phyloP scores from a whole-genome alignment of 2,888 invertebrate genomes.

The Anaspis maculata region DNA sequence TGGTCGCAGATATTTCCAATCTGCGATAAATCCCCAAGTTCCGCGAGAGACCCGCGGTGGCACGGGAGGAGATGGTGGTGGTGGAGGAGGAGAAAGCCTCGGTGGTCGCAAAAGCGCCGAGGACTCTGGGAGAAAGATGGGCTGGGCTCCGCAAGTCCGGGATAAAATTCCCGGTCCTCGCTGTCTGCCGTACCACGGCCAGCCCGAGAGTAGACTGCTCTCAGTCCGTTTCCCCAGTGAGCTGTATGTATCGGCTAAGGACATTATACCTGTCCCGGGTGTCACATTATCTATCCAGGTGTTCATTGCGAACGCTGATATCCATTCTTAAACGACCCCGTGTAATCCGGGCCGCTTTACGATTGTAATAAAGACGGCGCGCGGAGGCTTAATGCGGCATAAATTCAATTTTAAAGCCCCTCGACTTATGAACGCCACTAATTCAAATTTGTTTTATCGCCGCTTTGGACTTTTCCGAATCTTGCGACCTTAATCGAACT shows the following conservation, averaged over 20 bases:
- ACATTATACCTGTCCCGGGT: slow-evolving; percentile 27
- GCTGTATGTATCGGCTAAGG: slow-evolving; percentile 27
- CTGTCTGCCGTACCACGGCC: background rate
- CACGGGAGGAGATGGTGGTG: no score
- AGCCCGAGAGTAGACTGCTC: slow-evolving; percentile 14
- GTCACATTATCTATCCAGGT: slow-evolving; percentile 24
- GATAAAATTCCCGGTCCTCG: background rate
- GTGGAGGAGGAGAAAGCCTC: no score
- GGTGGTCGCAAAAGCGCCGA: no score
- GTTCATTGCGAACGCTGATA: slow-evolving; percentile 10
- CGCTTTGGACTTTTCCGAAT: no score
- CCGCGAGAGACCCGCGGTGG: no score
- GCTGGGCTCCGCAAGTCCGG: background rate
- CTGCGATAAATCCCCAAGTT: slow-evolving; percentile 24
- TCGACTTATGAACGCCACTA: slow-evolving; percentile 4
- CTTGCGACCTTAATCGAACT: no score
- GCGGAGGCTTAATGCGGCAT: slow-evolving; percentile 10
- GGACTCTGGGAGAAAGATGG: no score
- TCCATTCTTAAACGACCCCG: slow-evolving; percentile 11
- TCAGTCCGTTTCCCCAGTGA: slow-evolving; percentile 14
- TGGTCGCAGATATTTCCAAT: slow-evolving; percentile 20
- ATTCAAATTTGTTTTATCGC: slow-evolving; percentile 9
- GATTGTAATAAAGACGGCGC: slow-evolving; percentile 12
- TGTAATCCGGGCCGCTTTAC: slow-evolving; percentile 9
- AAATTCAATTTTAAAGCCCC: slow-evolving; percentile 7